Conservation (phyloP, 2,113 vertebrate genomes). For the Pollimyrus isidori region DNA sequence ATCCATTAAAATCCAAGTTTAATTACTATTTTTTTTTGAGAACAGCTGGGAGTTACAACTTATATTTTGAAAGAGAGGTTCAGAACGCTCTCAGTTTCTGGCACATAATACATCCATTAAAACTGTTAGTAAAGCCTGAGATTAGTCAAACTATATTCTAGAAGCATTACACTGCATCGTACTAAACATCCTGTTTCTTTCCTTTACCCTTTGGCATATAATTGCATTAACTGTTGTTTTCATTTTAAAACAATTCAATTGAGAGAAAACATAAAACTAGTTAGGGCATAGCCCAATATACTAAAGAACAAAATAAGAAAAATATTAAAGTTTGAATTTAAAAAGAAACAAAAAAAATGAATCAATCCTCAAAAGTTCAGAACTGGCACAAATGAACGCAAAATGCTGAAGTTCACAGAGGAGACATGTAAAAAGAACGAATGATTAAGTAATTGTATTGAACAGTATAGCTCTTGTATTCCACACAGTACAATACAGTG, state of each 20-base stretch:
- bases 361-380: not conserved
- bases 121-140: not conserved
- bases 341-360: not conserved
- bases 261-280: not conserved
- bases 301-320: not conserved
- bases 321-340: not conserved
- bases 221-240: not conserved
- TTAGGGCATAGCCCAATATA: not conserved
- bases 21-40: not conserved
- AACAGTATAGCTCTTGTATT: constrained; percentile 11
- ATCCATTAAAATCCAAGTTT: not conserved
- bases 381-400: not conserved
- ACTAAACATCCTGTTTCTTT: not conserved
- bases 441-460: not conserved
- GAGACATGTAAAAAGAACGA: not conserved
- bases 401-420: not conserved
- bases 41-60: not conserved
- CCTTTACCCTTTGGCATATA: not conserved
- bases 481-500: not conserved
- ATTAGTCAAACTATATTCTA: not conserved
- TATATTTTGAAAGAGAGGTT: not conserved
- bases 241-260: not conserved
- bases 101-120: not conserved
- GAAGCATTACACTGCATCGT: not conserved
- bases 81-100: not conserved